phyloP scores from a whole-genome alignment of 1,140 invertebrate genomes.

The Lasaia peninsularis region DNA sequence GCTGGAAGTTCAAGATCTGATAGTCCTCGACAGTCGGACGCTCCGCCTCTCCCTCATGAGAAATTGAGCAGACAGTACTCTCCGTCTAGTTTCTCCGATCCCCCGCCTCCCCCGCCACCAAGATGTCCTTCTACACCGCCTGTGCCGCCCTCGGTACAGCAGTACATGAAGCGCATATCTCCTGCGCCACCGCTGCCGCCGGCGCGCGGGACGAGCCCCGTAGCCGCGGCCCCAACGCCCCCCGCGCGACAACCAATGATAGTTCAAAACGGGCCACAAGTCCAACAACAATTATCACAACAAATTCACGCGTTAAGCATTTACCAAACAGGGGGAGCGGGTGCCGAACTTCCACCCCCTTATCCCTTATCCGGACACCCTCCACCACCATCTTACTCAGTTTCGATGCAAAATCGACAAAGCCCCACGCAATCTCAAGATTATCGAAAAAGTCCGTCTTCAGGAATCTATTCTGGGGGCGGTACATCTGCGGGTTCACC shows the following conservation, averaged over 20 bases:
- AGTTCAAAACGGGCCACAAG: conserved; percentile 88
- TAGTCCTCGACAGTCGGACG: conserved; percentile 84
- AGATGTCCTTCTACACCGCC: conserved; percentile 84
- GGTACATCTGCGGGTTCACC: conserved; percentile 88
- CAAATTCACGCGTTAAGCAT: conserved; percentile 92
- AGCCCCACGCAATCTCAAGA: conserved; percentile 90
- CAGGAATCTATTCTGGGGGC: conserved; percentile 86
- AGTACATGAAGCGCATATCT: conserved; percentile 91
- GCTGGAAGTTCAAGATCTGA: conserved; percentile 93
- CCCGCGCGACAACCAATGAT: conserved; percentile 85
- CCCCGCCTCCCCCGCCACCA: conserved; percentile 84
- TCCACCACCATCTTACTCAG: conserved; percentile 90
- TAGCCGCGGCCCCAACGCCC: conserved; percentile 69
- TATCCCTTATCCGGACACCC: conserved; percentile 84
- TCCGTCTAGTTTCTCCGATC: conserved; percentile 82
- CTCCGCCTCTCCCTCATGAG: conserved; percentile 72
- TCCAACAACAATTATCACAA: conserved; percentile 90
- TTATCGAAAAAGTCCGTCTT: conserved; percentile 86
- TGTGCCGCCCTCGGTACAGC: conserved; percentile 87
- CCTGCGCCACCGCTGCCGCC: conserved; percentile 83
- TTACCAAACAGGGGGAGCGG: conserved; percentile 82
- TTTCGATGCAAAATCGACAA: conserved; percentile 90
- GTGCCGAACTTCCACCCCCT: conserved; percentile 86
- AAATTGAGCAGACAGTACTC: conserved; percentile 81
- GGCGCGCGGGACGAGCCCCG: conserved; percentile 87